Base-by-base conservation (phyloP, 2,888 invertebrate species). In the Trachelus stipa region DNA sequence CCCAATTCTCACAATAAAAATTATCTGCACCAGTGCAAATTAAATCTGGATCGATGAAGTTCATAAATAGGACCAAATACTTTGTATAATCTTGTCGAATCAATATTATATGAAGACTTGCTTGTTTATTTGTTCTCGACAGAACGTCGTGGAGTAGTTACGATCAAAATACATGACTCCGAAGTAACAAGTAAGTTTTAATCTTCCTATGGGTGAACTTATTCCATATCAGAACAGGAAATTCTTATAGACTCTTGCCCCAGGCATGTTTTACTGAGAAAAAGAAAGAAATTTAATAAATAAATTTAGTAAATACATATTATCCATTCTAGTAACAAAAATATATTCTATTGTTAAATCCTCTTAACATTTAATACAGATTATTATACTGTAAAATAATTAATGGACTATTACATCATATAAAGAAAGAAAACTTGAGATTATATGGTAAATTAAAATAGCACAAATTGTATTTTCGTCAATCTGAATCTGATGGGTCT, bases 401-500 rank as follows among this genome's bases (percentile, higher is more conserved):
- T 23, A 56, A 6, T 56, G 23, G 56, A 56, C 1, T 9, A 56
- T 56, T 56, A 56, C 23, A 56, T 56, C 0, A 56, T 56, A 56
- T 9, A 56, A 23, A 9, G 9, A 56, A 56, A 1, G 56, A 23
- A 23, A 23, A 23, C 6, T 23, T 56, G 56, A 56, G 23, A 56
- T 56, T 56, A 56, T 56, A 56, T 56, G 23, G 23, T 56, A 56
- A 23, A 56, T 56, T 56, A 23, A 56, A 9, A 56, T 56, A 23
- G 23, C 23, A 56, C 23, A 23, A 2, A 56, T 56, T 56, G 9
- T 23, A 56, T 56, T 56, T 31, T 76, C 56, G 33, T 85, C 82
- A 83, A 83, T 87, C 85, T 30, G 84, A 86, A 79, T 85, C 85
- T 4, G 85, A 85, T 33, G 83, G 84, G 80, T 87, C 87, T 23